phyloP scores from a whole-genome alignment of 2,113 vertebrate genomes.

The Cebidichthys violaceus region DNA sequence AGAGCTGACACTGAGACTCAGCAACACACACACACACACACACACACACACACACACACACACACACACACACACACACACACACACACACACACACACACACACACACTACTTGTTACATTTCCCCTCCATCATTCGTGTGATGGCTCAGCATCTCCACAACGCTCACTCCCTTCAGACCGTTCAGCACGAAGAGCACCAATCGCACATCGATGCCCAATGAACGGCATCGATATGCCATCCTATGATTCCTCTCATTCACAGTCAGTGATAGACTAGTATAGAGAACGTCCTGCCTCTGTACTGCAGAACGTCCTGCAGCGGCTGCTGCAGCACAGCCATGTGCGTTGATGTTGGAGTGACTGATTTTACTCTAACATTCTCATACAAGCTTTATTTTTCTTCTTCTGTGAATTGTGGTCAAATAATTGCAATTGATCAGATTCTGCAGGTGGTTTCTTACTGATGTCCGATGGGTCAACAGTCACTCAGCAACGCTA shows the following conservation, averaged over 20 bases:
- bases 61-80: neutral
- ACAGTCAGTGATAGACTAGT: no score
- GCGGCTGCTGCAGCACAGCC: slow-evolving; percentile 53
- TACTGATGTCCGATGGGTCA: slow-evolving; percentile 15
- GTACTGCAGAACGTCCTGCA: slow-evolving; percentile 59
- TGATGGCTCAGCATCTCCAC: slow-evolving; percentile 22
- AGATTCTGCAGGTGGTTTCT: slow-evolving; percentile 10
- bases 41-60: no score
- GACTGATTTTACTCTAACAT: slow-evolving; percentile 11
- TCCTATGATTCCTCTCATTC: neutral
- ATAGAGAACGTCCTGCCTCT: no score
- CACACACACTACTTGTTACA: slow-evolving; percentile 3
- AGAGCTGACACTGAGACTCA: neutral
- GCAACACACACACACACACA: neutral
- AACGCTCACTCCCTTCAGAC: slow-evolving; percentile 3
- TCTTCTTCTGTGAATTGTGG: neutral
- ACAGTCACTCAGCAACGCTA: slow-evolving; percentile 12
- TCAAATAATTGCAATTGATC: neutral
- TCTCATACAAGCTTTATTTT: neutral
- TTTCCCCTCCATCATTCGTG: slow-evolving; percentile 28
- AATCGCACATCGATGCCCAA: slow-evolving; percentile 26
- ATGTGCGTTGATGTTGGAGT: slow-evolving; percentile 13
- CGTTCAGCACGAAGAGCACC: neutral
- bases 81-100: neutral
- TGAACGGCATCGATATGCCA: slow-evolving; percentile 17